phyloP scores from a whole-genome alignment of 2,888 invertebrate species.

The Noctua pronuba region DNA sequence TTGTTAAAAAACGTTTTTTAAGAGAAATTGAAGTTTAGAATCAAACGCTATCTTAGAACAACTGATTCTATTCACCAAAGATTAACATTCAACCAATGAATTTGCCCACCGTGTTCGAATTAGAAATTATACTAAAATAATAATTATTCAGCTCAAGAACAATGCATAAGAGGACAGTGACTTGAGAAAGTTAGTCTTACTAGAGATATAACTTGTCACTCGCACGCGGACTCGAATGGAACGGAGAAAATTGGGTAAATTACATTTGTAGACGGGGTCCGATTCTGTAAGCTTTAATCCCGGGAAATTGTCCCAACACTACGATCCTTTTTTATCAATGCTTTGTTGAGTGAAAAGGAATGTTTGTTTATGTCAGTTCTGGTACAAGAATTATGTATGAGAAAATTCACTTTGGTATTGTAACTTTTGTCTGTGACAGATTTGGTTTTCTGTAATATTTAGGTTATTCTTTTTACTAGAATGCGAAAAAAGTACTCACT shows the following conservation, averaged over 20 bases:
- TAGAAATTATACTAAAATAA: constrained; percentile 13
- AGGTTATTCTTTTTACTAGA: not conserved
- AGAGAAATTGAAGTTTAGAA: not conserved
- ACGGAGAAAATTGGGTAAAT: constrained; percentile 22
- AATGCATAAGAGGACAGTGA: constrained; percentile 2
- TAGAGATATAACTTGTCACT: not conserved
- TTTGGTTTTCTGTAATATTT: not conserved
- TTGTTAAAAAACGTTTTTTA: not conserved
- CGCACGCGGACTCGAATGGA: not conserved
- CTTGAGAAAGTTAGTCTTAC: not conserved
- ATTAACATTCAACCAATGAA: too few species aligned
- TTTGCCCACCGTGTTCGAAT: not conserved
- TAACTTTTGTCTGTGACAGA: not conserved
- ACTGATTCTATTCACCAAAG: not conserved
- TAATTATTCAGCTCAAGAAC: constrained; percentile 8
- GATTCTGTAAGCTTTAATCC: not conserved
- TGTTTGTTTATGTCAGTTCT: constrained; percentile 8
- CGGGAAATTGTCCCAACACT: constrained; percentile 6
- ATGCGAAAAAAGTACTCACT: not conserved
- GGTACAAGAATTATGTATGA: not conserved
- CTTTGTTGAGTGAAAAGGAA: not conserved
- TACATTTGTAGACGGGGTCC: constrained; percentile 5
- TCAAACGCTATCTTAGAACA: not conserved
- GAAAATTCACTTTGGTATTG: not conserved
- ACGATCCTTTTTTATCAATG: constrained; percentile 11